Evolutionary conservation across 2,797 vertebrate genomes (phyloP), one percentile per base, ranked within the genome.

Genomic region (Periophthalmus magnuspinnatus): DNA sequence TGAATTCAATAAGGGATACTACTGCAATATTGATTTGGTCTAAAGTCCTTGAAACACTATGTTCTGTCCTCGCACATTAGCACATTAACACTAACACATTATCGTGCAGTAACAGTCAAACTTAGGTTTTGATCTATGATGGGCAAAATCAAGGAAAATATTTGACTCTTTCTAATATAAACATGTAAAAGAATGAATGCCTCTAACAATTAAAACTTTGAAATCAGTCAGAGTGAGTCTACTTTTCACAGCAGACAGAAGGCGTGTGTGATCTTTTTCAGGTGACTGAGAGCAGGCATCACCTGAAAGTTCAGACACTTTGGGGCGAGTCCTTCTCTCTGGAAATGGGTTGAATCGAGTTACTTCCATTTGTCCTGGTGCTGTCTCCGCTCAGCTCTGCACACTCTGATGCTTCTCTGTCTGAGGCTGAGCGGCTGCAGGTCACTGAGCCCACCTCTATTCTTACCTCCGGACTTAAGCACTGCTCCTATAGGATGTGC

Each of bases 341-440:
- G 68, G 61, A 82, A 83, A 88, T 82, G 75, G 76, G 79, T 70
- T 76, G 68, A 75, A 59, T 83, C 33, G 45, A 77, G 69, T 68
- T 69, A 33, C 68, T 68, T 80, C 77, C 63, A 74, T 82, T 80
- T 84, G 68, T 54, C 57, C 75, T n/a, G 47, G 81, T 81, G 66
- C 76, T 69, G 71, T 59, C 70, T 71, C 77, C 74, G 17, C 60
- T 77, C 81, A 70, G 77, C 73, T 81, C 71, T 72, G 21, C 52
- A 66, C 79, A 63, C 67, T 47, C 60, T 58, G 22, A 10, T 50
- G 72, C 58, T 64, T 78, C 69, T 75, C 34, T 70, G 57, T 67
- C 58, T 50, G 33, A 77, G 57, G 65, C 19, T 5, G 36, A 8
- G 13, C 61, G 73, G 62, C 57, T 22, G 32, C 67, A 21, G 78